Evolutionary conservation across 2,888 invertebrate species (phyloP).

Genomic region (Plemyria rubiginata): DNA sequence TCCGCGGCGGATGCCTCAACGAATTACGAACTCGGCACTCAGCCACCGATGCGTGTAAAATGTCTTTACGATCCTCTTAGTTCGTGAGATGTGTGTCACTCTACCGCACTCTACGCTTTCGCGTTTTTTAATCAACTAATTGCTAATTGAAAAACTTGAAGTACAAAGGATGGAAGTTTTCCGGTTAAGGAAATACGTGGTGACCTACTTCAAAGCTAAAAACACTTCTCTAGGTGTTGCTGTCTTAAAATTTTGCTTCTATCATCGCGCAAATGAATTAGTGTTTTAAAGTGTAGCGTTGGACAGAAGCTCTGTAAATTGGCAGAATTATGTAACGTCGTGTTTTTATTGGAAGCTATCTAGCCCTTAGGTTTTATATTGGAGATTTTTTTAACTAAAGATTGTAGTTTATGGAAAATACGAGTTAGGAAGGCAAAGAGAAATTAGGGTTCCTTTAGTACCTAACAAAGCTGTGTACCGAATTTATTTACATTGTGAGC

Average conservation of each 20-base stretch:
- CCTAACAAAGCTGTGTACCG: conserved; percentile 7
- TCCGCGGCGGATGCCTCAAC: conserved; percentile 64
- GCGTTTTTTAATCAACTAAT: conserved; percentile 69
- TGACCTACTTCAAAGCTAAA: conserved; percentile 60
- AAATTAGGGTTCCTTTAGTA: not conserved
- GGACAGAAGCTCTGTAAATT: conserved; percentile 1
- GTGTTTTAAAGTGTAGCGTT: conserved; percentile 13
- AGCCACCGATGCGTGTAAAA: conserved; percentile 79
- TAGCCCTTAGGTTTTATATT: conserved; percentile 10
- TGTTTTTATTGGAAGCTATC: conserved; percentile 7
- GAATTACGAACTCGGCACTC: conserved; percentile 76
- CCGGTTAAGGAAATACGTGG: conserved; percentile 57
- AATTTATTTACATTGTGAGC: not conserved
- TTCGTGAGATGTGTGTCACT: conserved; percentile 61
- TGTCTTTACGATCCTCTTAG: conserved; percentile 72
- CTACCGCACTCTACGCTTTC: conserved; percentile 46
- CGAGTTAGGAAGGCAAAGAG: too few relatives aligned
- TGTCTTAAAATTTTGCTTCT: conserved; percentile 34
- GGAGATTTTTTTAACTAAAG: conserved; percentile 8
- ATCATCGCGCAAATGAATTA: conserved; percentile 33
- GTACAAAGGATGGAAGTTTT: conserved; percentile 54
- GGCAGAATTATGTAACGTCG: conserved; percentile 3
- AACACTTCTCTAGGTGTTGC: conserved; percentile 50
- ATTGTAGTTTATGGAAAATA: conserved; percentile 10
- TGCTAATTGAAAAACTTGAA: conserved; percentile 75